These are phyloP conservation scores for Botia almorhae DNA, from an alignment of 2,797 vertebrate genomes.

Conservation along the genomic window DNA sequence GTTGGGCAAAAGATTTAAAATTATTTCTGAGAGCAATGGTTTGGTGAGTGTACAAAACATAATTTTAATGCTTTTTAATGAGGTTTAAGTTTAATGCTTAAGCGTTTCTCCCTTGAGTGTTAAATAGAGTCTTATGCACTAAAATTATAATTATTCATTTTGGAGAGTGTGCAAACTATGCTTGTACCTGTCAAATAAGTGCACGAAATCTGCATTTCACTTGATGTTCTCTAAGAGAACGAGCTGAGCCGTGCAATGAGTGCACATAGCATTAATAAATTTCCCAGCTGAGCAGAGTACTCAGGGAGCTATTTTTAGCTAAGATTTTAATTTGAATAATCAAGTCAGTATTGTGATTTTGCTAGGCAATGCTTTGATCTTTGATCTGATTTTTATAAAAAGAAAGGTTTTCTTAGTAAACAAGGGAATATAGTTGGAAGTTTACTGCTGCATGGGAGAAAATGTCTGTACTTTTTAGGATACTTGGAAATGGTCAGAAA, in stretches of 20 bases:
- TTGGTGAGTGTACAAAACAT: neutral
- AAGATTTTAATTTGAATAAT: constrained; percentile 69
- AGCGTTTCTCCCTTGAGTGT: neutral
- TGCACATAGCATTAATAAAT: constrained; percentile 29
- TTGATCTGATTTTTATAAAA: constrained; percentile 41
- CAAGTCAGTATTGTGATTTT: constrained; percentile 65
- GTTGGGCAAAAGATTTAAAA: neutral
- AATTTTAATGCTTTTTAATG: no score
- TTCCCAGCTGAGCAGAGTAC: constrained; percentile 52
- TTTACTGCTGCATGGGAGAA: neutral
- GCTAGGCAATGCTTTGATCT: constrained; percentile 67
- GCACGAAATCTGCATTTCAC: neutral
- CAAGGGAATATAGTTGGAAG: neutral
- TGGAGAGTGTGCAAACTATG: neutral
- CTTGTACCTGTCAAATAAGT: neutral
- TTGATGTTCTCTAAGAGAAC: neutral
- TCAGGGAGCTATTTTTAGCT: constrained; percentile 66
- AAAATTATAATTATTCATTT: neutral
- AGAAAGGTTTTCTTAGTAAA: neutral
- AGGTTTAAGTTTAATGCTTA: no score
- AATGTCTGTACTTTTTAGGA: neutral
- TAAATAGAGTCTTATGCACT: neutral
- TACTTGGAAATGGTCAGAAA: neutral
- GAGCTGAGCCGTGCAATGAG: constrained; percentile 5
- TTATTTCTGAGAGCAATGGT: neutral